Evolutionary conservation across 2,113 vertebrate species (phyloP).

Genomic region (Rostratula benghalensis): DNA sequence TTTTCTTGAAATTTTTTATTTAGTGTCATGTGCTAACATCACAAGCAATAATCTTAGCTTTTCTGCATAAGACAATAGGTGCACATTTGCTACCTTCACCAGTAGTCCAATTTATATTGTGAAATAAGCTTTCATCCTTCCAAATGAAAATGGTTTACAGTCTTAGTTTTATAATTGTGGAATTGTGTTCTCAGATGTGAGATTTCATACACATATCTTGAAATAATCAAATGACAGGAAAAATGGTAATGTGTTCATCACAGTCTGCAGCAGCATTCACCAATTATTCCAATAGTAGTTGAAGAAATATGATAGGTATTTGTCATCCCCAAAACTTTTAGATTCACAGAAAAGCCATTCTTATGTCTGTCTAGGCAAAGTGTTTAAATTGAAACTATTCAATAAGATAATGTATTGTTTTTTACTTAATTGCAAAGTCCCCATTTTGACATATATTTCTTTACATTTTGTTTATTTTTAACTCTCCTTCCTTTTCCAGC

Average conservation of each 20-base stretch:
- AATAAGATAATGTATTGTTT: background rate
- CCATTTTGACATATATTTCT: background rate
- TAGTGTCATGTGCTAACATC: background rate
- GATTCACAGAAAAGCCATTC: background rate
- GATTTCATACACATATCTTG: background rate
- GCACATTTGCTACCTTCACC: background rate
- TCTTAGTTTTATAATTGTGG: background rate
- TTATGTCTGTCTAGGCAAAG: background rate
- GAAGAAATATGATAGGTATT: background rate
- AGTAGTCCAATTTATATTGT: background rate
- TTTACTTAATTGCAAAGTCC: background rate
- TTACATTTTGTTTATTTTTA: background rate
- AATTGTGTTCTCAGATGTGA: background rate
- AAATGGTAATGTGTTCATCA: background rate
- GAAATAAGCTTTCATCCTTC: background rate
- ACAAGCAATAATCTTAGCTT: background rate
- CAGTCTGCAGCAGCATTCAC: background rate
- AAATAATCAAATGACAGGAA: background rate
- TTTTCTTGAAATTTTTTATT: background rate
- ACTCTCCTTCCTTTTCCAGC: background rate
- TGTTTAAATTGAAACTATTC: background rate
- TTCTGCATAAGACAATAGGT: background rate
- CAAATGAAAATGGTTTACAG: background rate
- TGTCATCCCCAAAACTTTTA: background rate
- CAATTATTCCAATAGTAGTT: background rate